These are phyloP conservation scores for Brachypodius melanocephalos DNA, from an alignment of 2,113 vertebrate species.

Conservation along the genomic window DNA sequence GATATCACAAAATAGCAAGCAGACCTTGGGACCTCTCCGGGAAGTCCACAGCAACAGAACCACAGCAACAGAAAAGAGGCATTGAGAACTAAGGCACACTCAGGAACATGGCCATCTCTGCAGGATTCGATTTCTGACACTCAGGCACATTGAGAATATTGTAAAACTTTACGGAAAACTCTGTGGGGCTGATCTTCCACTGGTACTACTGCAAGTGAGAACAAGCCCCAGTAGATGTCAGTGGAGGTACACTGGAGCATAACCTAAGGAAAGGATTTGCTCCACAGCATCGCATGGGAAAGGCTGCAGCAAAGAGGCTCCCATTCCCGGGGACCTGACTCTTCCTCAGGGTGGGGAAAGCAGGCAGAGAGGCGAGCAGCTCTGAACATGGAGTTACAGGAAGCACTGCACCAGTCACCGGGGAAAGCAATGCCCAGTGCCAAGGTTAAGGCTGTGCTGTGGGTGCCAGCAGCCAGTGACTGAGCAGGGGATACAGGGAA, in stretches of 20 bases:
- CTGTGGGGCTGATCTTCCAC: background rate
- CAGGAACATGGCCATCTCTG: background rate
- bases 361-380: rapidly evolving
- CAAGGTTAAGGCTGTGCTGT: rapidly evolving
- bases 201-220: background rate
- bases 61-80: background rate
- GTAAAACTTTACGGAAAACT: background rate
- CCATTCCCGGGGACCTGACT: rapidly evolving
- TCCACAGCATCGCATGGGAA: background rate
- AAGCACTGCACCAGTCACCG: rapidly evolving
- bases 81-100: background rate
- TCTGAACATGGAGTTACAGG: rapidly evolving
- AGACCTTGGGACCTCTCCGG: background rate
- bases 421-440: rapidly evolving
- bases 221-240: slow-evolving; percentile 25
- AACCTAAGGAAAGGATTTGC: background rate
- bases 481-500: rapidly evolving
- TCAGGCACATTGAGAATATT: background rate
- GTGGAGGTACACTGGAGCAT: background rate
- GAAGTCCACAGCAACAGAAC: background rate
- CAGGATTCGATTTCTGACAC: background rate
- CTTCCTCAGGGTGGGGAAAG: background rate
- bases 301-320: background rate
- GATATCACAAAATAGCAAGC: background rate
- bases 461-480: background rate